phyloP scores from a whole-genome alignment of 1,140 invertebrate genomes.

The Drosophila simulans region DNA sequence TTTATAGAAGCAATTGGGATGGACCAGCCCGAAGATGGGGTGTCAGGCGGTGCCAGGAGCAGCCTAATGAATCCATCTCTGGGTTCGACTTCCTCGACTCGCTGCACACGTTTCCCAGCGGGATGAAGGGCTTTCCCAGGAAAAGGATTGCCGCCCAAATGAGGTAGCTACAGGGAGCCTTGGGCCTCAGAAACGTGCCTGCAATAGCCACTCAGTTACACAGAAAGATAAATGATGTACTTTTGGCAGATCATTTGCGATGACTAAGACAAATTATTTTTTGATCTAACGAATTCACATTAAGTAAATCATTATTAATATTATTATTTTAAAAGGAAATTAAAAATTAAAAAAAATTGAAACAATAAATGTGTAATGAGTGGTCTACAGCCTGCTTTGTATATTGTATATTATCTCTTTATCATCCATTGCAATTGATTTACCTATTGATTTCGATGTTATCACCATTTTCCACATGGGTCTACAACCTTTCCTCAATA shows the following conservation, averaged over 20 bases:
- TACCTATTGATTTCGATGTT: no score
- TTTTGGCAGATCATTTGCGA: not conserved
- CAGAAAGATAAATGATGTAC: slow-evolving; percentile 1
- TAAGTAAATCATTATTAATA: no score
- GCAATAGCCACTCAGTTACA: slow-evolving; percentile 16
- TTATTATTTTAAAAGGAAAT: no score
- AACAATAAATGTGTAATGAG: no score
- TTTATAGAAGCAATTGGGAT: slow-evolving; percentile 48
- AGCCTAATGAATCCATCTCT: slow-evolving; percentile 24
- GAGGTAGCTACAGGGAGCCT: slow-evolving; percentile 1
- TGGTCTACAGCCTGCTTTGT: no score
- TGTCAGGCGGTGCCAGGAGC: slow-evolving; percentile 28
- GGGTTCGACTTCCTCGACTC: not conserved
- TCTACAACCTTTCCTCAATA: no score
- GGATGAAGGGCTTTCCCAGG: slow-evolving; percentile 11
- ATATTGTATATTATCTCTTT: no score
- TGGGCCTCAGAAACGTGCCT: slow-evolving; percentile 20
- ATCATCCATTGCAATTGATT: no score
- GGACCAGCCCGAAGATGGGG: not conserved
- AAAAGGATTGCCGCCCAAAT: slow-evolving; percentile 11
- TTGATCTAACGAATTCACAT: no score
- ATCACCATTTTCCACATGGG: no score
- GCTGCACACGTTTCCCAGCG: slow-evolving; percentile 38
- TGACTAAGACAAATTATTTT: not conserved
- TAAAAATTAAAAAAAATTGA: no score